These are phyloP conservation scores for Onthophagus sagittarius DNA, from an alignment of 2,888 invertebrate genomes.

Conservation along the genomic window DNA sequence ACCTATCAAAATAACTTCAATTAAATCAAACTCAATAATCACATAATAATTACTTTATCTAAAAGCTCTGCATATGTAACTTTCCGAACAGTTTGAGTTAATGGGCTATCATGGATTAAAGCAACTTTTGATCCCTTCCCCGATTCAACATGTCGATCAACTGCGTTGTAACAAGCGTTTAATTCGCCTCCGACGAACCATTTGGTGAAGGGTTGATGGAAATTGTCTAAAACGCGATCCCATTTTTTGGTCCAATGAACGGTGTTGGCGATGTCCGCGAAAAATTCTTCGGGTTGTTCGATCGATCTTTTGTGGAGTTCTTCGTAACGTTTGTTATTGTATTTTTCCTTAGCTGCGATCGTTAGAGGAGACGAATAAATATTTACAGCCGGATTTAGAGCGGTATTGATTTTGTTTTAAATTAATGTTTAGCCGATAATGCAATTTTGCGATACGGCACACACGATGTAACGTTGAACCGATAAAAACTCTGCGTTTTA, in stretches of 20 bases:
- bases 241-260: constrained; percentile 83
- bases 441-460: neutral
- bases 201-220: constrained; percentile 81
- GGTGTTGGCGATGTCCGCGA: constrained; percentile 71
- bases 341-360: constrained; percentile 10
- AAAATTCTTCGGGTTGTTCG: constrained; percentile 78
- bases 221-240: constrained; percentile 79
- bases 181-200: constrained; percentile 91
- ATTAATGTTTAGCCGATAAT: neutral
- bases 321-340: constrained; percentile 49
- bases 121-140: constrained; percentile 78
- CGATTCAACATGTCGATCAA: constrained; percentile 81
- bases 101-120: constrained; percentile 86
- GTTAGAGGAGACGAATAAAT: neutral
- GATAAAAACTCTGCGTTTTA: neutral
- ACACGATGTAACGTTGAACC: neutral
- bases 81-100: constrained; percentile 70
- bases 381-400: neutral
- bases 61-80: constrained; percentile 79
- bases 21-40: constrained; percentile 13
- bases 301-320: constrained; percentile 65
- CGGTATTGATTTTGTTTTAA: neutral
- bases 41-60: constrained; percentile 60
- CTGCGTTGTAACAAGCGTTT: constrained; percentile 89
- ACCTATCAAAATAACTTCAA: constrained; percentile 51